A percentile compares a stretch with the other conserved stretches of the same genome.
phyloP scores from a whole-genome alignment of 1,140 invertebrate genomes.

The Macrobrachium rosenbergii region DNA sequence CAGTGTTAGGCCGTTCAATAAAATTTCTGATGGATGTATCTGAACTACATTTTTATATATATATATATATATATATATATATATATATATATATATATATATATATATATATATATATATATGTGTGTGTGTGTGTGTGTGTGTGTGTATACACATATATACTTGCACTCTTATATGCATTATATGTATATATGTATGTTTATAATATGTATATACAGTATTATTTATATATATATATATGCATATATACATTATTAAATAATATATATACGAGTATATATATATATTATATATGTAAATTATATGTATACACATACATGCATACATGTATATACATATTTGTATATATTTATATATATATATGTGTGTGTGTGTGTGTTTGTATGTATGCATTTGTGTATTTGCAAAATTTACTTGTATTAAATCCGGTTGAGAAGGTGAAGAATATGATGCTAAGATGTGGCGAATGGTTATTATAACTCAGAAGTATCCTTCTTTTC shows the following conservation, averaged over 20 bases:
- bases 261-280: too few relatives aligned
- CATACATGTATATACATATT: not conserved
- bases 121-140: not conserved
- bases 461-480: too few relatives aligned
- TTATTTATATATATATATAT: too few relatives aligned
- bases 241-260: too few relatives aligned
- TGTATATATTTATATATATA: conserved; percentile 9
- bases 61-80: conserved; percentile 8
- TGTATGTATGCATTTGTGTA: not conserved
- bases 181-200: not conserved
- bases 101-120: not conserved
- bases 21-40: too few relatives aligned
- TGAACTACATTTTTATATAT: not conserved
- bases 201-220: too few relatives aligned
- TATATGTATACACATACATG: conserved; percentile 4
- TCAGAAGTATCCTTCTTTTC: too few relatives aligned
- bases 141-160: not conserved
- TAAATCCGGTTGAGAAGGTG: too few relatives aligned
- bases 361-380: conserved; percentile 20
- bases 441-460: too few relatives aligned
- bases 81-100: not conserved
- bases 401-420: too few relatives aligned
- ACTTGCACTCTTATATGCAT: not conserved
- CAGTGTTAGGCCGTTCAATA: too few relatives aligned
- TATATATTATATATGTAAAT: not conserved